Evolutionary conservation across 2,113 vertebrate species (phyloP), one percentile per base, ranked within the genome.

Genomic region (Lampris incognitus): DNA sequence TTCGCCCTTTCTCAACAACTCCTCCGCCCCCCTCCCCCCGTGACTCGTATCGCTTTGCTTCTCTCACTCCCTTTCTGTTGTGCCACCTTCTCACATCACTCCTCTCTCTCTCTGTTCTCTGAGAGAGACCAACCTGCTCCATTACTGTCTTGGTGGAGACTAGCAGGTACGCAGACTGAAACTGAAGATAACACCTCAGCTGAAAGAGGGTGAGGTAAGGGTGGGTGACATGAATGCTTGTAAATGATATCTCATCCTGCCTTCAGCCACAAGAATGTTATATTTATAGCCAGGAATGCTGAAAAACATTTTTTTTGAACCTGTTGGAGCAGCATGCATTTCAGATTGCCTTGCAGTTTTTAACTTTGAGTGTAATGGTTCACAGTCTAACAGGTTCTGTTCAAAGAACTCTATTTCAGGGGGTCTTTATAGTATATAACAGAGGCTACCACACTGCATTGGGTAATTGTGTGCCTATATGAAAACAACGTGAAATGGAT

Each of bases 401-500:
- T 55, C 60, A 56, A 40, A 39, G 57, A n/a, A 2, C 8, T 2
- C 13, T 7, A 2, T 60, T 69, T 68, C 13, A 6, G 42, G 0
- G 7, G 51, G 51, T 56, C 46, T 46, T 57, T 13, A 50, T 41
- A 24, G 24, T 24, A 38, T n/a, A 74, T 24, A 59, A 38, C 42
- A 13, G 51, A 38, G 66, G 69, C 52, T 61, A 74, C 10, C n/a
- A 9, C 58, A n/a, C 67, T 63, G 69, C 74, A 59, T 78, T 65
- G 74, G 52, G 73, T 74, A 37, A 69, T 76, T 73, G 13, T 66
- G 24, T 61, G 9, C 2, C 11, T 59, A 44, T 68, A 61, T 54
- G 39, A 74, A 42, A 62, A 79, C 82, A 39, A 56, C 38, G n/a
- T 11, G 10, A 81, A 87, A 87, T 82, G 59, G 64, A 73, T 72